These are phyloP conservation scores for Microctenopoma steveboyesi DNA, from an alignment of 2,797 vertebrate genomes.

Conservation along the genomic window DNA sequence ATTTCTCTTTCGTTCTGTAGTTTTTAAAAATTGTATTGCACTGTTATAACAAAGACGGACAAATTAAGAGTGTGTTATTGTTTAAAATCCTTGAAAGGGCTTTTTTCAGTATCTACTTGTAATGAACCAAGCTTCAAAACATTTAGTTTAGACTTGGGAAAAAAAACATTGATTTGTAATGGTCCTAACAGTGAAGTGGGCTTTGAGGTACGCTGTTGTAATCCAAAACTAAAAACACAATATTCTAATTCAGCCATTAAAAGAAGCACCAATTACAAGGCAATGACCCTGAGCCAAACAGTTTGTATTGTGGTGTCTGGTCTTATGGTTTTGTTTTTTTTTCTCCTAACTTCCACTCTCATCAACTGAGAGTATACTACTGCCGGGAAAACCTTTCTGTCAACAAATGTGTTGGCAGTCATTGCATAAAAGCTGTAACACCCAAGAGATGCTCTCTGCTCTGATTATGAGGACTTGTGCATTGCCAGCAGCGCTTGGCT, in stretches of 20 bases:
- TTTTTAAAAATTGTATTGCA: conserved; percentile 2
- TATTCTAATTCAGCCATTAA: conserved; percentile 21
- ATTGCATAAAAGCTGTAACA: conserved; percentile 38
- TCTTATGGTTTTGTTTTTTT: conserved; percentile 10
- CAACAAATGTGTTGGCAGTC: conserved; percentile 52
- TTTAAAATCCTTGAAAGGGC: conserved; percentile 1
- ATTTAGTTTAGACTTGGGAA: conserved; percentile 20
- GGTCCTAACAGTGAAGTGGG: conserved; percentile 34
- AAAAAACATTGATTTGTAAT: conserved; percentile 24
- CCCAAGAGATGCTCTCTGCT: conserved; percentile 48
- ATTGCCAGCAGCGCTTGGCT: conserved; percentile 59
- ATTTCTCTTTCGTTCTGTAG: background rate
- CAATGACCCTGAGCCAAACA: conserved; percentile 29
- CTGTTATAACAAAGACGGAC: background rate
- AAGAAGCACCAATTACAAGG: conserved; percentile 25
- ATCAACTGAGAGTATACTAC: conserved; percentile 2
- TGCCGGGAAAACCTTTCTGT: conserved; percentile 38
- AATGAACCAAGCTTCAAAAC: conserved; percentile 43
- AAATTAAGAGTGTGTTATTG: conserved; percentile 12
- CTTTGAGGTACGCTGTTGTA: conserved; percentile 5
- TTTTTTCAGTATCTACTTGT: conserved; percentile 27
- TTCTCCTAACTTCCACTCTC: conserved; percentile 10
- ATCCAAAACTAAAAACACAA: conserved; percentile 2
- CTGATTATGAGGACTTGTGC: conserved; percentile 39
- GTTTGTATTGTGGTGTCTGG: background rate